Evolutionary conservation across 2,797 vertebrate species (phyloP).

Genomic region (Orientallactaga sibirica): DNA sequence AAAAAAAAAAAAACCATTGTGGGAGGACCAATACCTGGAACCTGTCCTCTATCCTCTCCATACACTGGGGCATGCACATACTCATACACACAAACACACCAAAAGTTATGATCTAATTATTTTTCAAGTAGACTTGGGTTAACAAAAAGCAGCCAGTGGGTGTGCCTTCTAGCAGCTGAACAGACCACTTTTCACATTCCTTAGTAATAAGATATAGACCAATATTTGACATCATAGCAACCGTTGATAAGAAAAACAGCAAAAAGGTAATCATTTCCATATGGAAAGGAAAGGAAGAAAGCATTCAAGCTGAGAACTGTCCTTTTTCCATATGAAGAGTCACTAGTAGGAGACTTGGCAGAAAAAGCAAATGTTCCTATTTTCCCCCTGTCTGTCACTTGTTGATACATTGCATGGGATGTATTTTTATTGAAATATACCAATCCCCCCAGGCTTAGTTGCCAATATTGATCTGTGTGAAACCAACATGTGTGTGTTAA

Average conservation of each 20-base stretch:
- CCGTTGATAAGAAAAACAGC: conserved; percentile 85
- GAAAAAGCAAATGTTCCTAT: conserved; percentile 61
- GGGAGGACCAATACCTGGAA: too few species aligned
- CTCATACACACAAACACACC: too few species aligned
- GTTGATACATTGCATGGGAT: conserved; percentile 29
- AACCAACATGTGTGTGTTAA: not conserved
- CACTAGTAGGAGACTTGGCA: conserved; percentile 55
- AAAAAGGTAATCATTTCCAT: conserved; percentile 82
- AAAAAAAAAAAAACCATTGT: too few species aligned
- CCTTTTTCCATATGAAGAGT: conserved; percentile 69
- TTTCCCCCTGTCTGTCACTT: conserved; percentile 55
- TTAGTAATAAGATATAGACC: conserved; percentile 78
- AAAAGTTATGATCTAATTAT: conserved; percentile 61
- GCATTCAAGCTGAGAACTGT: conserved; percentile 58
- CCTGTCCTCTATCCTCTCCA: too few species aligned
- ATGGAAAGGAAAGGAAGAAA: conserved; percentile 76
- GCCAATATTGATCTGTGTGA: conserved; percentile 47
- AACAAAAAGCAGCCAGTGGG: conserved; percentile 64
- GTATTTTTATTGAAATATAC: conserved; percentile 34
- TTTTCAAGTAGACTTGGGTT: conserved; percentile 66
- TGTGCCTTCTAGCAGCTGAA: conserved; percentile 64
- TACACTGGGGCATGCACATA: too few species aligned
- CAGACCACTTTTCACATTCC: conserved; percentile 79
- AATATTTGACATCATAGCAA: conserved; percentile 83
- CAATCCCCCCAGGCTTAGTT: conserved; percentile 16